phyloP scores from a whole-genome alignment of 92 coral and sea anemone species.

The Blastomussa wellsi region DNA sequence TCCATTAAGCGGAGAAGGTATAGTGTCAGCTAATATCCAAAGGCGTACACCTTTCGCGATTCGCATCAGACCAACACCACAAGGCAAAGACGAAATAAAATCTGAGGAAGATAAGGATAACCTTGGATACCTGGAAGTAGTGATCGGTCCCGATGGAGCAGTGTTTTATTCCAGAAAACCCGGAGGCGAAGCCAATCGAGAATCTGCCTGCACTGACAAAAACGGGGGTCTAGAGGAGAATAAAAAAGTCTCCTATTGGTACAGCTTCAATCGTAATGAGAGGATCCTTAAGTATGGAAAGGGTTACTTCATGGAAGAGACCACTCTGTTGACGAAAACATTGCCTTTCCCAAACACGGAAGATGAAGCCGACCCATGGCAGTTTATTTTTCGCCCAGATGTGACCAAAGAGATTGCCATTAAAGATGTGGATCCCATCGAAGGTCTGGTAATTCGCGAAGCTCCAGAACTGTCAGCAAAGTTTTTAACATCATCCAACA shows the following conservation, averaged over 20 bases:
- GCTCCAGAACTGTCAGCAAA: no score
- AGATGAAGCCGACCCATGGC: slow-evolving; percentile 2
- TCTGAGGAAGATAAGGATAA: slow-evolving; percentile 5
- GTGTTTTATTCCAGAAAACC: background rate
- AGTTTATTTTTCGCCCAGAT: slow-evolving; percentile 24
- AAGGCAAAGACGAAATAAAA: background rate
- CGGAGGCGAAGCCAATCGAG: background rate
- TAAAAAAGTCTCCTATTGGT: slow-evolving; percentile 39
- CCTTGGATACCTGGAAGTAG: slow-evolving; percentile 36
- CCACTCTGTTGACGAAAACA: slow-evolving; percentile 18
- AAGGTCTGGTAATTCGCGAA: background rate
- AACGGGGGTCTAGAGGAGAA: slow-evolving; percentile 17
- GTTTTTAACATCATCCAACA: no score
- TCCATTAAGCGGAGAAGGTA: slow-evolving; percentile 29
- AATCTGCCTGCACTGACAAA: background rate
- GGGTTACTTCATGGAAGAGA: slow-evolving; percentile 39
- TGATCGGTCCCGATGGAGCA: background rate
- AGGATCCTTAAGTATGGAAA: slow-evolving; percentile 38
- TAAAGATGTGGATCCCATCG: slow-evolving; percentile 1
- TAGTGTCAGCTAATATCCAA: slow-evolving; percentile 23
- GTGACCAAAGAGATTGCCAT: slow-evolving; percentile 20
- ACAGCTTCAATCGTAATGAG: slow-evolving; percentile 35
- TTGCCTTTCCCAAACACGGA: slow-evolving; percentile 1
- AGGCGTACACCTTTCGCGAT: slow-evolving; percentile 21
- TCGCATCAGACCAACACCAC: slow-evolving; percentile 19